A percentile compares a stretch with the other conserved stretches of the same genome.
Conservation (phyloP, 2,888 invertebrate genomes). For the Apotomis betuletana region DNA sequence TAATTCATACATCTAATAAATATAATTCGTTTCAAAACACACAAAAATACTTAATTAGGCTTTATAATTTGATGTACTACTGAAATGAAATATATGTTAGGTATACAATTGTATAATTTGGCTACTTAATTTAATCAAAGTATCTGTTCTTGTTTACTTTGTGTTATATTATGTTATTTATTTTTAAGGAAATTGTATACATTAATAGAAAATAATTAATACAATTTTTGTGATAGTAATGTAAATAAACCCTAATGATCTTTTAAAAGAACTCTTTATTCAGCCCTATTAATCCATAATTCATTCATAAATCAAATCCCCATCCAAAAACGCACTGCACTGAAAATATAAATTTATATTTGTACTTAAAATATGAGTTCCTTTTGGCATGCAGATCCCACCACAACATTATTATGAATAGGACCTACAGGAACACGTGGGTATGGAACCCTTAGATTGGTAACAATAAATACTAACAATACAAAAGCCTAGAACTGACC, state of each 20-base stretch:
- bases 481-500: no score
- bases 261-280: constrained; percentile 13
- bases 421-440: no score
- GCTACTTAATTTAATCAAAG: constrained; percentile 15
- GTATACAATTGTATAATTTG: constrained; percentile 7
- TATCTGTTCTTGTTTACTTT: constrained; percentile 60
- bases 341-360: no score
- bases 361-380: no score
- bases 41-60: no score
- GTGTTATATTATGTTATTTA: constrained; percentile 68
- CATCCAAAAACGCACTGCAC: no score
- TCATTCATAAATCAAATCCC: background rate
- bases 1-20: background rate
- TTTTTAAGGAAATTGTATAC: constrained; percentile 70
- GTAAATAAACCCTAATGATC: constrained; percentile 68
- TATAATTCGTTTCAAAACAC: background rate
- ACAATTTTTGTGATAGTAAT: constrained; percentile 74
- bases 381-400: no score
- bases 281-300: background rate
- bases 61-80: background rate
- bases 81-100: background rate
- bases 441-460: no score
- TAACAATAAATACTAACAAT: no score
- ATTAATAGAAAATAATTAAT: constrained; percentile 47
- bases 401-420: no score